These are phyloP conservation scores for Andrena flavipes DNA, from an alignment of 2,888 invertebrate species.

Conservation along the genomic window DNA sequence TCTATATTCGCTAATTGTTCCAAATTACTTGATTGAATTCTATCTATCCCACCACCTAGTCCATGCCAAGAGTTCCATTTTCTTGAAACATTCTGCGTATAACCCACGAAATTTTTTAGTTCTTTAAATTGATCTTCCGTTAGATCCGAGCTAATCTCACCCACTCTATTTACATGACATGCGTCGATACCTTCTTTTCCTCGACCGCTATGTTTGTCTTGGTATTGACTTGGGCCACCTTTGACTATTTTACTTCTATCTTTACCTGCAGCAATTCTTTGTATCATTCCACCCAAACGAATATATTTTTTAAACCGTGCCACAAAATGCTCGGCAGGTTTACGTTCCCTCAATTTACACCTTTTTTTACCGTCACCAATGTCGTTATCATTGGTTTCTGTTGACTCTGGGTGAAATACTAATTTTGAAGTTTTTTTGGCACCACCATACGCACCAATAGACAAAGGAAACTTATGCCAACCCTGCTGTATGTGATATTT, in stretches of 20 bases:
- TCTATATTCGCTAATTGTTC: not conserved
- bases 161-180: not conserved
- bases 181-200: not conserved
- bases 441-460: conserved; percentile 15
- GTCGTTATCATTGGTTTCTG: not conserved
- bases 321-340: not conserved
- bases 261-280: not conserved
- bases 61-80: not conserved
- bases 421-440: not conserved
- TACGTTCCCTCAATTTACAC: not conserved
- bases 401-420: not conserved
- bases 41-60: not conserved
- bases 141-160: not conserved
- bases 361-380: not conserved
- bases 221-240: not conserved
- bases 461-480: conserved; percentile 13
- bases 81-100: not conserved
- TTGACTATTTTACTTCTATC: not conserved
- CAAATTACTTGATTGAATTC: not conserved
- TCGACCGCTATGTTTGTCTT: not conserved
- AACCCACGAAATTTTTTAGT: not conserved
- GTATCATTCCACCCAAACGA: not conserved
- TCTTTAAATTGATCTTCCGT: not conserved
- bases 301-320: not conserved
- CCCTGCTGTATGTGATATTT: conserved; percentile 10